Conservation (phyloP, 2,888 invertebrate genomes). For the Polyommatus iphigenia region DNA sequence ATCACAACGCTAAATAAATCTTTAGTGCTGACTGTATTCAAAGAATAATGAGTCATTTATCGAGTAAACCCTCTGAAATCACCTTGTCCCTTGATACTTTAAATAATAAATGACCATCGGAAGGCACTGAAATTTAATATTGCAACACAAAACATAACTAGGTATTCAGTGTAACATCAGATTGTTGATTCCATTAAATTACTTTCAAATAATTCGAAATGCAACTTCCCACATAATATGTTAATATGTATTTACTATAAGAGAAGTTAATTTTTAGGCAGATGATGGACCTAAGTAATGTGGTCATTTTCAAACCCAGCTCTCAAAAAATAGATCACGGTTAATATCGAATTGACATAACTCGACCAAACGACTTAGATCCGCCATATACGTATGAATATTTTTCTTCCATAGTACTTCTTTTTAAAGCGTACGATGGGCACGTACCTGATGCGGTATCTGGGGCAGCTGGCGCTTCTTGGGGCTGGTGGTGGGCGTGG, state of each 20-base stretch:
- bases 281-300: not conserved
- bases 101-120: not conserved
- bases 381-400: not conserved
- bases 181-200: not conserved
- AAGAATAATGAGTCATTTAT: not conserved
- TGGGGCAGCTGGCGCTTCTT: slow-evolving; percentile 98
- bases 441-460: slow-evolving; percentile 85
- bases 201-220: not conserved
- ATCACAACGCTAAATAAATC: not conserved
- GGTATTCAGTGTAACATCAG: not conserved
- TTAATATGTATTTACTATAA: too few species aligned
- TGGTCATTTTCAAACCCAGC: not conserved
- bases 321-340: not conserved
- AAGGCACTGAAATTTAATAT: not conserved
- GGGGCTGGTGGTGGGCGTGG: slow-evolving; percentile 96
- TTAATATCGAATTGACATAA: not conserved
- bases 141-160: not conserved
- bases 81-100: too few species aligned
- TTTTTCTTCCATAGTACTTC: not conserved
- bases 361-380: not conserved
- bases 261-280: not conserved
- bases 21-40: not conserved
- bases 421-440: not conserved
- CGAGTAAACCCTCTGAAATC: too few species aligned
- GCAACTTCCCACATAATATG: not conserved